Evolutionary conservation across 2,888 invertebrate species (phyloP).

Genomic region (Unio delphinus): DNA sequence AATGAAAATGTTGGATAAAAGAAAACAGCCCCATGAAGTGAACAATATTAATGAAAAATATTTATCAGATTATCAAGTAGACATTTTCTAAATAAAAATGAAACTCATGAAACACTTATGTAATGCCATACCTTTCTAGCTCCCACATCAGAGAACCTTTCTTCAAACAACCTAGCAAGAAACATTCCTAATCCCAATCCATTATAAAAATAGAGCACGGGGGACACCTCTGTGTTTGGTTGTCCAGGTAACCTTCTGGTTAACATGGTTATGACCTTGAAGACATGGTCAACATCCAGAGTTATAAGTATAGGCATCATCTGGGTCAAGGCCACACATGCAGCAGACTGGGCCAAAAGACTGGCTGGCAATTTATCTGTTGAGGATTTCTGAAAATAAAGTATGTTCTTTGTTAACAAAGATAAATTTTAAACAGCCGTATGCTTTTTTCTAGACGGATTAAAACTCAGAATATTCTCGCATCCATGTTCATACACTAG

Average conservation of each 20-base stretch:
- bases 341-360: slow-evolving; percentile 52
- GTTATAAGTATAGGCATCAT: slow-evolving; percentile 52
- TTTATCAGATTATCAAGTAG: too few relatives aligned
- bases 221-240: slow-evolving; percentile 42
- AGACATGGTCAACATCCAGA: slow-evolving; percentile 41
- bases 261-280: slow-evolving; percentile 42
- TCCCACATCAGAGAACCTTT: slow-evolving; percentile 57
- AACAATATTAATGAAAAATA: too few relatives aligned
- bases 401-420: neutral
- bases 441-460: neutral
- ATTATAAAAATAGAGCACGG: slow-evolving; percentile 45
- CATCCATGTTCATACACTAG: neutral
- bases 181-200: slow-evolving; percentile 59
- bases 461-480: neutral
- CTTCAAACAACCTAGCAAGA: slow-evolving; percentile 52
- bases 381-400: slow-evolving; percentile 39
- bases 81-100: neutral
- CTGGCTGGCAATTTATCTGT: slow-evolving; percentile 55
- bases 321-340: slow-evolving; percentile 50
- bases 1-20: too few relatives aligned
- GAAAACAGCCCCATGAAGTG: too few relatives aligned
- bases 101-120: neutral
- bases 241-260: slow-evolving; percentile 46
- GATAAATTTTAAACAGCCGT: too few relatives aligned
- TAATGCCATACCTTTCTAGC: slow-evolving; percentile 51